phyloP scores from a whole-genome alignment of 2,797 vertebrate species.

The Clarias platycephalus region DNA sequence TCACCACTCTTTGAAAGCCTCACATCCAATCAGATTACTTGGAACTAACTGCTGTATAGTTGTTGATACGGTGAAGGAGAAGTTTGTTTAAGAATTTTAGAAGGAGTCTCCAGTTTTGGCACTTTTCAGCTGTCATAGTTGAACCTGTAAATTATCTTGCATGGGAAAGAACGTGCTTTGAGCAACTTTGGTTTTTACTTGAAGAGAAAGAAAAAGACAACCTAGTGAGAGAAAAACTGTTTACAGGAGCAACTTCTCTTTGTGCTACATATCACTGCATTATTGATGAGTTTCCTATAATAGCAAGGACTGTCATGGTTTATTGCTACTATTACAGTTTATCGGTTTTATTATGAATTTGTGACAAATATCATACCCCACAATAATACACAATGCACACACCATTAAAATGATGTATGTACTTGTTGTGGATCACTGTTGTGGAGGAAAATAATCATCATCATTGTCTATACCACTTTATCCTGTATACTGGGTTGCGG shows the following conservation, averaged over 20 bases:
- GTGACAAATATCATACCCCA: background rate
- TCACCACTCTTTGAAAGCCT: too few species aligned
- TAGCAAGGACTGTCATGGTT: background rate
- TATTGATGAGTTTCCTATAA: background rate
- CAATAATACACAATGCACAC: background rate
- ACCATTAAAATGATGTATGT: background rate
- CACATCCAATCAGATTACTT: too few species aligned
- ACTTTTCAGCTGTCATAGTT: background rate
- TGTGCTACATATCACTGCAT: background rate
- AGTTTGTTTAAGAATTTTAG: background rate
- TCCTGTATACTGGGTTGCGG: too few species aligned
- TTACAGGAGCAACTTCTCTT: background rate
- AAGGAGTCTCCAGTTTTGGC: background rate
- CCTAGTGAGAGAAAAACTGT: background rate
- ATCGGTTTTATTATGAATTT: background rate
- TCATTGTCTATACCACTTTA: too few species aligned
- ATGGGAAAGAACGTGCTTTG: background rate
- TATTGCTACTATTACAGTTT: background rate
- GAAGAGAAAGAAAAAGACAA: background rate
- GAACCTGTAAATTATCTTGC: background rate
- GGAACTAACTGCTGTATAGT: background rate
- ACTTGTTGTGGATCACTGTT: background rate
- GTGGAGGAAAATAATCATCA: too few species aligned
- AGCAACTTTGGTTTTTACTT: background rate
- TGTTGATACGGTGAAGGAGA: background rate